A percentile compares a stretch with the other conserved stretches of the same genome.
phyloP scores from a whole-genome alignment of 2,888 invertebrate species.

The Morpho deidamia region DNA sequence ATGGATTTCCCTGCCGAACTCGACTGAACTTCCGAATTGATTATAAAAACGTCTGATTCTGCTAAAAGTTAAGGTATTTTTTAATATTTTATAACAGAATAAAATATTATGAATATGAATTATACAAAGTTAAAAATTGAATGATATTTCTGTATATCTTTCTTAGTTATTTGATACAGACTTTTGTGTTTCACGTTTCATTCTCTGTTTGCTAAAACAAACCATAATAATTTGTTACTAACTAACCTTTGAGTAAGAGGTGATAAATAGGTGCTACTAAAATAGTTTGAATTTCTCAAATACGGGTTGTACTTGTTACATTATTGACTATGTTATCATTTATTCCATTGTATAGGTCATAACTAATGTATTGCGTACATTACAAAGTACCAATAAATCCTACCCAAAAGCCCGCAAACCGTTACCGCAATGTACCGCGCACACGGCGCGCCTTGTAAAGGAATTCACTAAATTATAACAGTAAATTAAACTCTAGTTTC shows the following conservation, averaged over 20 bases:
- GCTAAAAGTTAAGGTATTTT: background rate
- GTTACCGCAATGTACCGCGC: conserved; percentile 32
- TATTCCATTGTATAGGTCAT: conserved; percentile 10
- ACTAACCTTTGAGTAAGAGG: no score
- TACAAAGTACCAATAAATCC: conserved; percentile 29
- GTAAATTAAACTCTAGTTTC: conserved; percentile 76
- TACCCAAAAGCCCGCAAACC: conserved; percentile 27
- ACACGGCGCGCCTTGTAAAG: conserved; percentile 52
- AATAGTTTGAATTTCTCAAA: background rate
- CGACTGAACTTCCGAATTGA: conserved; percentile 13
- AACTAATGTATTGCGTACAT: conserved; percentile 22
- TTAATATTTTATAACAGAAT: background rate
- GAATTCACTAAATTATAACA: conserved; percentile 76
- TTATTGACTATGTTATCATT: background rate
- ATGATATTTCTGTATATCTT: background rate
- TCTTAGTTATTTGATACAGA: background rate
- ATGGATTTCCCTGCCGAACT: conserved; percentile 10
- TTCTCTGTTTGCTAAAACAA: no score
- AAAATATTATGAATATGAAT: no score
- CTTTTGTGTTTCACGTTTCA: no score
- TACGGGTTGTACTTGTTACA: no score
- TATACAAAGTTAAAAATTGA: no score
- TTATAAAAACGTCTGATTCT: background rate
- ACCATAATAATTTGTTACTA: no score
- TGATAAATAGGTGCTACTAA: no score